Conservation (phyloP, 1,140 invertebrate species). For the Ceratoteleas bidentatus region DNA sequence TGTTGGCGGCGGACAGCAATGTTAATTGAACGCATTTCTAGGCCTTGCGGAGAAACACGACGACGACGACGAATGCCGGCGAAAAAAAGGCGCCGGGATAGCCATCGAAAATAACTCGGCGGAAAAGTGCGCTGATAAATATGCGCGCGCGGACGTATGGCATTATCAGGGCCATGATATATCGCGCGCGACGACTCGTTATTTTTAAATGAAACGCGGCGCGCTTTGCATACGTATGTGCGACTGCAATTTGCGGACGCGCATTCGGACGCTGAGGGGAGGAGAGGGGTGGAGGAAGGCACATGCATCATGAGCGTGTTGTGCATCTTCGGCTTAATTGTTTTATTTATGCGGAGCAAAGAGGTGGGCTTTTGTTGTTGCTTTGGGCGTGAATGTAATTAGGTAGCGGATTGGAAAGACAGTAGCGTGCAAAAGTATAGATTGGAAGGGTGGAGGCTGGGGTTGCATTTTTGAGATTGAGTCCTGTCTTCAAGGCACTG, state of each 20-base stretch:
- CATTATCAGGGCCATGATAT: constrained; percentile 33
- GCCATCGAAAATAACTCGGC: constrained; percentile 34
- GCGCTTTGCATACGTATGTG: constrained; percentile 36
- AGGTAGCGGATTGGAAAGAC: constrained; percentile 20
- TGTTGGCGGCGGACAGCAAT: constrained; percentile 69
- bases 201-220: constrained; percentile 36
- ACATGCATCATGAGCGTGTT: constrained; percentile 14
- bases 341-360: constrained; percentile 38
- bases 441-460: no score
- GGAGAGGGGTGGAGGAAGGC: constrained; percentile 1
- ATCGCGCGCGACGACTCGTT: constrained; percentile 27
- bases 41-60: constrained; percentile 39
- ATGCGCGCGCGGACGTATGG: constrained; percentile 10
- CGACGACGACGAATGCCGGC: constrained; percentile 45
- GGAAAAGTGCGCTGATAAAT: constrained; percentile 25
- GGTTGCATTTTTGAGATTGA: no score
- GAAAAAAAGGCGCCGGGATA: constrained; percentile 16
- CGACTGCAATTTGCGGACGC: constrained; percentile 32
- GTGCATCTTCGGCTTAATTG: constrained; percentile 19
- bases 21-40: constrained; percentile 75
- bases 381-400: constrained; percentile 37
- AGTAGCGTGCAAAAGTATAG: constrained; percentile 32
- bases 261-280: constrained; percentile 11
- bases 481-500: no score
- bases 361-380: constrained; percentile 26